Evolutionary conservation across 2,888 invertebrate genomes (phyloP).

Genomic region (Brachyptera risi): DNA sequence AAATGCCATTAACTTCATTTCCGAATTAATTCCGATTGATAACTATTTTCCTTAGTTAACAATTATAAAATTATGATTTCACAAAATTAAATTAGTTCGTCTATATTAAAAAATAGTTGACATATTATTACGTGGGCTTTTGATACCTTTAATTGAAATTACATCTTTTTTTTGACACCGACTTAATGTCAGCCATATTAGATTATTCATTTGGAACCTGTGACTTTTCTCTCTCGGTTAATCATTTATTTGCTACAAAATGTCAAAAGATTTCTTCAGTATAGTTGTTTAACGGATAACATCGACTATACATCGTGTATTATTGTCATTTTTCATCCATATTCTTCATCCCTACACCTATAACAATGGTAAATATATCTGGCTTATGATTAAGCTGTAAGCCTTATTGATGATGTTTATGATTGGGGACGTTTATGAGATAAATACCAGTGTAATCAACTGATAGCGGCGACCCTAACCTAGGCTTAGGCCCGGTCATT

Average conservation of each 20-base stretch:
- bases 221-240: background rate
- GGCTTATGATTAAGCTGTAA: background rate
- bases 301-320: background rate
- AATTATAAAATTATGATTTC: too few relatives aligned
- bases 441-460: background rate
- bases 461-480: background rate
- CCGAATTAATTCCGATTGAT: too few relatives aligned
- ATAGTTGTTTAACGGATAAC: background rate
- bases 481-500: background rate
- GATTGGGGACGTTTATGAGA: background rate
- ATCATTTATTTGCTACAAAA: background rate
- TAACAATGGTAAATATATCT: background rate
- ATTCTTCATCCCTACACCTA: background rate
- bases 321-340: background rate
- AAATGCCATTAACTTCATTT: too few relatives aligned
- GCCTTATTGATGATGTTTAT: background rate
- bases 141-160: too few relatives aligned
- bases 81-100: too few relatives aligned
- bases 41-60: too few relatives aligned
- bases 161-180: too few relatives aligned
- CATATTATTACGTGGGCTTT: too few relatives aligned
- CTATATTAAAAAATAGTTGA: too few relatives aligned
- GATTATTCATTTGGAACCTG: background rate
- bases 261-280: background rate
- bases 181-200: constrained; percentile 9